These are phyloP conservation scores for Pyrrhia umbra DNA, from an alignment of 2,888 invertebrate species.

Conservation along the genomic window DNA sequence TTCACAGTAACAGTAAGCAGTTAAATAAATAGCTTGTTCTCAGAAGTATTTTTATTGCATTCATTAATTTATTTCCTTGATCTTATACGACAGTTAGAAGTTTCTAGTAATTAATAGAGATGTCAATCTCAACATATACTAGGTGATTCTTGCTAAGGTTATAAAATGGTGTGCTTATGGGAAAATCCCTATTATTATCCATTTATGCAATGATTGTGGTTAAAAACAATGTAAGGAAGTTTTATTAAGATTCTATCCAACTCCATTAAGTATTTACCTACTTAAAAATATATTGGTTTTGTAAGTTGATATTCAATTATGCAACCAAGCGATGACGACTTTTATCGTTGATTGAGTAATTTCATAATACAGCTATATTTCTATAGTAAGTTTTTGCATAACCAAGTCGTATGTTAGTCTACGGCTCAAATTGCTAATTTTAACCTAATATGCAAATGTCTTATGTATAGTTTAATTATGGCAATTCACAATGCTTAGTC, in stretches of 20 bases:
- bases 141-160: background rate
- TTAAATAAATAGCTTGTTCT: conserved; percentile 1
- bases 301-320: conserved; percentile 2
- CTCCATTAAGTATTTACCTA: background rate
- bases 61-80: conserved; percentile 9
- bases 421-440: background rate
- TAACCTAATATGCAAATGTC: no score
- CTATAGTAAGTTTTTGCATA: background rate
- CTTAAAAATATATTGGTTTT: background rate
- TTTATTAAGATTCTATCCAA: background rate
- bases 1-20: background rate
- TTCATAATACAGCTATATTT: background rate
- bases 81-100: background rate
- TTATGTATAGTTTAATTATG: no score
- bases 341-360: conserved; percentile 4
- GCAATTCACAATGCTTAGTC: background rate
- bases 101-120: conserved; percentile 21
- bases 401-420: background rate
- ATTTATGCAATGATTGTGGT: conserved; percentile 7
- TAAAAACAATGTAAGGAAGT: background rate
- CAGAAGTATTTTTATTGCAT: conserved; percentile 19
- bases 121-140: background rate
- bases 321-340: conserved; percentile 1
- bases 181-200: conserved; percentile 27
- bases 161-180: background rate